Percentiles rank a stretch among this genome's conserved stretches.
phyloP scores from a whole-genome alignment of 2,797 vertebrate species.

The Lagodon rhomboides region DNA sequence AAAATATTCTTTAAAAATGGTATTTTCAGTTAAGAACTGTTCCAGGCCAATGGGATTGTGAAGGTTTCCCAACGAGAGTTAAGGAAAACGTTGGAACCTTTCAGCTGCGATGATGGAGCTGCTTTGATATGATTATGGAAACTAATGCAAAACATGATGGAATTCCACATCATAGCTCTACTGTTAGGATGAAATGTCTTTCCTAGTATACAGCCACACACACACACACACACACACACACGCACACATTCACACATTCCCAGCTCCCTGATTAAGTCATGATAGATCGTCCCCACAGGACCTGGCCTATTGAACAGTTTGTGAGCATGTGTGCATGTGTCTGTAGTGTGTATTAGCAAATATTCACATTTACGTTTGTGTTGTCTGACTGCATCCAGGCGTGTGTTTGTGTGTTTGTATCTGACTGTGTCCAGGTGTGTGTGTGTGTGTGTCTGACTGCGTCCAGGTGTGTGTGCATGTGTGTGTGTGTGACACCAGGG shows the following conservation, averaged over 20 bases:
- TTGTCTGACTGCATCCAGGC: constrained; percentile 5
- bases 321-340: constrained; percentile 19
- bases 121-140: background rate
- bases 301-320: constrained; percentile 34
- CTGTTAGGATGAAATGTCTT: background rate
- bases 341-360: constrained; percentile 34
- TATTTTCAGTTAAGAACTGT: background rate
- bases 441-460: constrained; percentile 47
- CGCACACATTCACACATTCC: constrained; percentile 5
- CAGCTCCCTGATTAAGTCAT: constrained; percentile 72
- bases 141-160: background rate
- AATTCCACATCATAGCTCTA: background rate
- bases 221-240: constrained; percentile 1
- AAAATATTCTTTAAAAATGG: background rate
- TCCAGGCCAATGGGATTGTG: background rate
- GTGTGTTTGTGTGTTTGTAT: constrained; percentile 52
- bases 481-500: constrained; percentile 69
- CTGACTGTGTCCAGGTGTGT: constrained; percentile 54
- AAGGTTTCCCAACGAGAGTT: background rate
- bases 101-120: background rate
- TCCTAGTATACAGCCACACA: background rate
- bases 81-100: background rate
- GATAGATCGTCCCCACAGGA: constrained; percentile 69
- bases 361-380: constrained; percentile 38
- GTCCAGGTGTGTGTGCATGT: constrained; percentile 39